Base-by-base conservation (phyloP, 1,140 invertebrate species). In the Nylanderia fulva region DNA sequence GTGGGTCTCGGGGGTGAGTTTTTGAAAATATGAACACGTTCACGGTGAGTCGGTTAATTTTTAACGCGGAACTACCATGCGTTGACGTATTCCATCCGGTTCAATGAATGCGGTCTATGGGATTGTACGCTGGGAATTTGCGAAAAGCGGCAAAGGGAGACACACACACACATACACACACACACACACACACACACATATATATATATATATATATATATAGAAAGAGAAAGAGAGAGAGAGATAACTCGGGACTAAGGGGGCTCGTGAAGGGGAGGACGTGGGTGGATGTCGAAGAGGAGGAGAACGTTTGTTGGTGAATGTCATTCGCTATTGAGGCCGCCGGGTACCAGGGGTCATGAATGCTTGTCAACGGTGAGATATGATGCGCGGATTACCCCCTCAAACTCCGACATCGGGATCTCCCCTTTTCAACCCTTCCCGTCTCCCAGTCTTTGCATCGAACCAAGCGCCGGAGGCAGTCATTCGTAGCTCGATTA, bases 291-390 rank as follows among this genome's bases (percentile, higher is more conserved):
- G 76, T 72, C 52, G 63, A 60, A 48, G 60, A 61, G 76, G 68
- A 71, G 80, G 85, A 86, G 89, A 75, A 87, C 69, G 90, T 89
- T 91, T 86, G 88, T 89, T 82, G 91, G 87, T 87, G 80, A 61
- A 91, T 88, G 90, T 90, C 91, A 90, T 86, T 89, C 89, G 88
- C 91, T 87, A 92, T 92, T 91, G 91, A 92, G 86, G 86, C 76
- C 87, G 86, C 84, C 85, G 88, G 87, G 85, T 86, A 86, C 85
- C 79, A 86, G 85, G 90, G 90, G 90, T 92, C 90, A 87, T 92
- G 91, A 92, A 92, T 92, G 91, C 91, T 92, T 92, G 91, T 92
- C 91, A 92, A 89, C 91, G 87, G 84, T 92, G 91, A 92, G 90
- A 92, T 92, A 92, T 92, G 91, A 92, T 91, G 90, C 90, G 86